Evolutionary conservation across 2,888 invertebrate genomes (phyloP).

Genomic region (Pristionchus arcanus): DNA sequence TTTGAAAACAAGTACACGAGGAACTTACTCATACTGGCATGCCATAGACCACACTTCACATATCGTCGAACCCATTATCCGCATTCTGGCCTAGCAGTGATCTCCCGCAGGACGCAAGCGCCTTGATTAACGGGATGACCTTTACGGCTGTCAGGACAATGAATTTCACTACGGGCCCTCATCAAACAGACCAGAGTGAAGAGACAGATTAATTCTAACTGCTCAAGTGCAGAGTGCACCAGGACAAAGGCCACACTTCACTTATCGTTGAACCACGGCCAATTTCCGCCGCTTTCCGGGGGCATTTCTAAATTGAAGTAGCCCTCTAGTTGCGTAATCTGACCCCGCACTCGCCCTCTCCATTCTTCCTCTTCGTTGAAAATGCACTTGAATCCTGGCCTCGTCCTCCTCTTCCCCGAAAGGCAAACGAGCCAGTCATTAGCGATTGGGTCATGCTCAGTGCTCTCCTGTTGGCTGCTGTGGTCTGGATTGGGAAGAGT

Average conservation of each 20-base stretch:
- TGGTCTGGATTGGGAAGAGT: not conserved
- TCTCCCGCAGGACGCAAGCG: too few species aligned
- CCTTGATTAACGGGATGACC: too few species aligned
- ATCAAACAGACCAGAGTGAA: not conserved
- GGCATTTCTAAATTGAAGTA: conserved; percentile 15
- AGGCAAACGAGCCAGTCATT: not conserved
- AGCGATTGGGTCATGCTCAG: not conserved
- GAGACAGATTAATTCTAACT: not conserved
- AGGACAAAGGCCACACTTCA: not conserved
- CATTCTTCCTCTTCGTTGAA: not conserved
- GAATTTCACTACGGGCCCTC: too few species aligned
- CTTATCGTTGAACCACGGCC: not conserved
- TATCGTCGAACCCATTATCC: too few species aligned
- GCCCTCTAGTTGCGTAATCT: conserved; percentile 5
- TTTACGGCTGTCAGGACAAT: too few species aligned
- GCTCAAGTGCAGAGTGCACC: not conserved
- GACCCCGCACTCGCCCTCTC: not conserved
- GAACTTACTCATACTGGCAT: not conserved
- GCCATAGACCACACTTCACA: too few species aligned
- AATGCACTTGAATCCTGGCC: conserved; percentile 6
- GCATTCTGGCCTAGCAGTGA: too few species aligned
- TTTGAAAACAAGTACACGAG: not conserved
- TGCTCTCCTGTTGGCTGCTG: not conserved
- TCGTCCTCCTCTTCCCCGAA: not conserved
- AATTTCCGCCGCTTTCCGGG: not conserved